A percentile compares a stretch with the other conserved stretches of the same genome.
Conservation (phyloP, 1,140 invertebrate species). For the Asobara japonica region DNA sequence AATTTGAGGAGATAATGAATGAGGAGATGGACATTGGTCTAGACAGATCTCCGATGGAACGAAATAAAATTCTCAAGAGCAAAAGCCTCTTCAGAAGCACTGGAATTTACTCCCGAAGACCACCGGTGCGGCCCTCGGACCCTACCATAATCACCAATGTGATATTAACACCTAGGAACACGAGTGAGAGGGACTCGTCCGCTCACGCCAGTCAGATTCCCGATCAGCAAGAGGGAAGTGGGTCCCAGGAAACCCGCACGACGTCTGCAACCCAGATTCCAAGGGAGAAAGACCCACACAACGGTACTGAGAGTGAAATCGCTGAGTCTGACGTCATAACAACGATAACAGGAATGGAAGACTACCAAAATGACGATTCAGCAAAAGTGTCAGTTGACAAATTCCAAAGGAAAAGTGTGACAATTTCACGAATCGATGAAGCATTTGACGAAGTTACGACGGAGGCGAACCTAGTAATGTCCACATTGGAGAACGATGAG, state of each 20-base stretch:
- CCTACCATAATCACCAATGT: constrained; percentile 55
- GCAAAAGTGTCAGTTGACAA: neutral
- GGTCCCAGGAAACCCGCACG: constrained; percentile 36
- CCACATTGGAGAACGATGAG: neutral
- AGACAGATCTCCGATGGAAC: constrained; percentile 51
- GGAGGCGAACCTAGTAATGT: neutral
- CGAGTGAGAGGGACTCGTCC: constrained; percentile 36
- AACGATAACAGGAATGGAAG: neutral
- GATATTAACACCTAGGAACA: constrained; percentile 42
- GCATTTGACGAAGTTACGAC: neutral
- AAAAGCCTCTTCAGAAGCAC: constrained; percentile 48
- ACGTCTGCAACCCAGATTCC: constrained; percentile 46
- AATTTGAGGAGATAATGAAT: constrained; percentile 50
- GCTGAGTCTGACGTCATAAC: constrained; percentile 2
- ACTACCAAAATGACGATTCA: constrained; percentile 7
- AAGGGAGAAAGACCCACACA: constrained; percentile 13
- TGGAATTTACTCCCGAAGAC: constrained; percentile 50
- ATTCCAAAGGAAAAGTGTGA: constrained; percentile 13
- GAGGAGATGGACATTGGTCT: constrained; percentile 55
- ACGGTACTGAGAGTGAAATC: constrained; percentile 21
- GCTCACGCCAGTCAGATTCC: constrained; percentile 38
- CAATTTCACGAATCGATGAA: neutral
- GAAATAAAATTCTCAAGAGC: constrained; percentile 50
- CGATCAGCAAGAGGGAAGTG: constrained; percentile 37
- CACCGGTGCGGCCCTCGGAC: constrained; percentile 42